Conservation (phyloP, 1,140 invertebrate species). For the Drosophila nigromelanica region DNA sequence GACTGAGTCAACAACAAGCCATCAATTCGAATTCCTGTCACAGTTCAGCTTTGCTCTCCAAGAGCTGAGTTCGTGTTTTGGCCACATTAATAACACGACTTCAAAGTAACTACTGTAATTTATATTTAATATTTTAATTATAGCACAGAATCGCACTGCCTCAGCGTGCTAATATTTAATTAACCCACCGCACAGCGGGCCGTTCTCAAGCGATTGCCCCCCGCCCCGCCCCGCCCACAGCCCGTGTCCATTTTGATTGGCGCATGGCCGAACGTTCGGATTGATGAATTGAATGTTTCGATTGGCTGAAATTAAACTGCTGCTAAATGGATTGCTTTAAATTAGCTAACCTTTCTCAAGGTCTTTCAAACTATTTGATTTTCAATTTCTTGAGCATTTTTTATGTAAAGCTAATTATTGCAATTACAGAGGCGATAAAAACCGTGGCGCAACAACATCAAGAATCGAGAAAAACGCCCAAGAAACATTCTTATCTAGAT, state of each 20-base stretch:
- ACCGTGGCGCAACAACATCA: conserved; percentile 21
- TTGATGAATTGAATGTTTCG: conserved; percentile 16
- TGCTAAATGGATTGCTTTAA: conserved; percentile 36
- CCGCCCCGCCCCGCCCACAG: not conserved
- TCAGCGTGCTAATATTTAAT: conserved; percentile 52
- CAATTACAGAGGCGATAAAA: conserved; percentile 77
- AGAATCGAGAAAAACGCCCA: conserved; percentile 32
- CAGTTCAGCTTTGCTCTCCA: conserved; percentile 38
- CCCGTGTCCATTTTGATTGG: not conserved
- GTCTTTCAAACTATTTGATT: conserved; percentile 18
- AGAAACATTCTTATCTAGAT: conserved; percentile 66
- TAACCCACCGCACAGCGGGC: conserved; percentile 37
- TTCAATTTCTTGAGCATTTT: conserved; percentile 12
- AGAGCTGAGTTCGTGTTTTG: conserved; percentile 55
- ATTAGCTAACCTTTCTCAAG: conserved; percentile 68
- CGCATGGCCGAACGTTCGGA: no score
- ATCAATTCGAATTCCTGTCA: conserved; percentile 34
- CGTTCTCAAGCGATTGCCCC: conserved; percentile 45
- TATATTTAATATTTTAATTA: conserved; percentile 76
- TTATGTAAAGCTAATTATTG: conserved; percentile 61
- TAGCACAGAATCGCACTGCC: conserved; percentile 38
- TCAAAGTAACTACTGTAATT: conserved; percentile 38
- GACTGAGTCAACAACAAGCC: conserved; percentile 7
- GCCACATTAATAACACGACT: conserved; percentile 45
- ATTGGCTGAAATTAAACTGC: conserved; percentile 13